Evolutionary conservation across 2,888 invertebrate genomes (phyloP).

Genomic region (Acleris cristana): DNA sequence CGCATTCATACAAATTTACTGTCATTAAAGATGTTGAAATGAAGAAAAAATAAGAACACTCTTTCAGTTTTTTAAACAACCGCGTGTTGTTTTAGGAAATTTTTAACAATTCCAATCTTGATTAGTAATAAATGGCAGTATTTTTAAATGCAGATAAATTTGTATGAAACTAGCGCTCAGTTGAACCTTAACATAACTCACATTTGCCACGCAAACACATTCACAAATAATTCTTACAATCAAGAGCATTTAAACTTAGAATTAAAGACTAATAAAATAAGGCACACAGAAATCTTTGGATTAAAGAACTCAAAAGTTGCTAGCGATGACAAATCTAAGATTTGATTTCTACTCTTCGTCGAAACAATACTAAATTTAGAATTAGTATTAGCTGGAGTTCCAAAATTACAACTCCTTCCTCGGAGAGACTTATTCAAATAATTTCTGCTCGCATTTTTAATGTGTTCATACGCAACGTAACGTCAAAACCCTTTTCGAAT

Average conservation of each 20-base stretch:
- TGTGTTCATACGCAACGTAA: too few relatives aligned
- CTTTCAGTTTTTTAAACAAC: too few relatives aligned
- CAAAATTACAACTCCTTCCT: background rate
- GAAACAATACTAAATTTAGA: constrained; percentile 13
- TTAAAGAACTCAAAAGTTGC: constrained; percentile 40
- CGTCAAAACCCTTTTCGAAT: too few relatives aligned
- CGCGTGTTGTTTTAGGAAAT: too few relatives aligned
- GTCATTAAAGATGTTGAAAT: constrained; percentile 1
- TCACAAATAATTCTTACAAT: constrained; percentile 23
- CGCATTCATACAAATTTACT: constrained; percentile 27
- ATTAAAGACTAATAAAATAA: constrained; percentile 61
- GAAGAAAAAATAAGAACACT: too few relatives aligned
- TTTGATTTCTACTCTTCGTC: constrained; percentile 28
- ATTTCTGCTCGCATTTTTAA: too few relatives aligned
- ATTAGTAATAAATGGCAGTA: too few relatives aligned
- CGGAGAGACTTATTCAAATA: too few relatives aligned
- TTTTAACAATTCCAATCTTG: too few relatives aligned
- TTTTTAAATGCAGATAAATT: constrained; percentile 8
- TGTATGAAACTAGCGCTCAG: constrained; percentile 27
- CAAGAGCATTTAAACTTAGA: constrained; percentile 44
- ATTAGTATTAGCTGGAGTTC: background rate
- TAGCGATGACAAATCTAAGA: constrained; percentile 38
- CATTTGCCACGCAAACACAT: constrained; percentile 27
- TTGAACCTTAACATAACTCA: constrained; percentile 13
- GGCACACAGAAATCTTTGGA: constrained; percentile 62